Percentiles rank a stretch among this genome's conserved stretches.
Evolutionary conservation across 2,888 invertebrate species (phyloP).

Genomic region (Acrobasis consociella): DNA sequence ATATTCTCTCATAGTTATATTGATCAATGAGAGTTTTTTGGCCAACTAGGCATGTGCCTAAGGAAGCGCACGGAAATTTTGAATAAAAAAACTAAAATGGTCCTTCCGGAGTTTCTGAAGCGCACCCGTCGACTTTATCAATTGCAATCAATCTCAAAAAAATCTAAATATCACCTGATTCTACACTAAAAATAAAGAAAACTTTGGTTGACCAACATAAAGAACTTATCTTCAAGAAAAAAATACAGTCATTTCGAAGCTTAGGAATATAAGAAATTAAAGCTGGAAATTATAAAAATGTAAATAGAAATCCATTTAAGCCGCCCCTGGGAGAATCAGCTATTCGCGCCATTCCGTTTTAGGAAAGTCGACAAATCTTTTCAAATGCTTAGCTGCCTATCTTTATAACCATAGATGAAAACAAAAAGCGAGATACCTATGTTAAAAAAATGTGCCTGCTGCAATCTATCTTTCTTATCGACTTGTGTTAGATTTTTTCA

Average conservation of each 20-base stretch:
- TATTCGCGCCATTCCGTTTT: not conserved
- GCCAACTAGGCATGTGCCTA: too few relatives aligned
- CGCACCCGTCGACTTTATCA: too few relatives aligned
- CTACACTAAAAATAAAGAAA: too few relatives aligned
- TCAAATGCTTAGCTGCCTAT: not conserved
- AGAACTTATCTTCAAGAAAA: not conserved
- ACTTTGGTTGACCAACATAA: too few relatives aligned
- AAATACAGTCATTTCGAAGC: not conserved
- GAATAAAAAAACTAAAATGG: too few relatives aligned
- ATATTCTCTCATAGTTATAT: too few relatives aligned
- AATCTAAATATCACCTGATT: too few relatives aligned
- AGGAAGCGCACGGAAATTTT: too few relatives aligned
- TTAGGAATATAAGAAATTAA: constrained; percentile 15
- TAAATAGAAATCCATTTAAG: not conserved
- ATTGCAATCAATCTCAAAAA: too few relatives aligned
- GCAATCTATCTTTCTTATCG: not conserved
- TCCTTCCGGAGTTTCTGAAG: too few relatives aligned
- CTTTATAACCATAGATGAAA: not conserved
- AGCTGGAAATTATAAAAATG: not conserved
- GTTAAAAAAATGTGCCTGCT: not conserved
- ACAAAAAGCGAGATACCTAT: not conserved
- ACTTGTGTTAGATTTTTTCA: too few relatives aligned
- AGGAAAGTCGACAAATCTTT: constrained; percentile 5
- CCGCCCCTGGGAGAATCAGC: not conserved
- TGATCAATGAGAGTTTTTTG: too few relatives aligned